Percentiles rank a stretch among this genome's conserved stretches.
phyloP scores from a whole-genome alignment of 1,140 invertebrate species.

The Coboldia fuscipes region DNA sequence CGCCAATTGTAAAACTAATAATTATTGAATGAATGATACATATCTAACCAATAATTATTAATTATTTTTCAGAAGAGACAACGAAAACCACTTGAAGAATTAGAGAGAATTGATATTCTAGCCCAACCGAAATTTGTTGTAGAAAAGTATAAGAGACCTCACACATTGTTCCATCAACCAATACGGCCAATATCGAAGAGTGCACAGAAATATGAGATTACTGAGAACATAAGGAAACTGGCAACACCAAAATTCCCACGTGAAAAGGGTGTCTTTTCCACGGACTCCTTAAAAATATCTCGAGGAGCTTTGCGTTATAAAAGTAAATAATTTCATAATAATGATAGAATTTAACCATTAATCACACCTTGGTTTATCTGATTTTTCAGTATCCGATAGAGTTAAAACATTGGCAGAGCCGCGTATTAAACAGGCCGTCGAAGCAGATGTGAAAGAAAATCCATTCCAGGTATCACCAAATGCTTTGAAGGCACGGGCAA shows the following conservation, averaged over 20 bases:
- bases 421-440: slow-evolving; percentile 8
- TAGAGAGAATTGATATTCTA: neutral
- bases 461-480: slow-evolving; percentile 14
- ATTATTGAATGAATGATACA: neutral
- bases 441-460: slow-evolving; percentile 11
- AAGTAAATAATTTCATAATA: slow-evolving; percentile 7
- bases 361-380: slow-evolving; percentile 1
- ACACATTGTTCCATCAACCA: too few species aligned
- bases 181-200: slow-evolving; percentile 5
- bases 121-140: neutral
- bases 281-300: slow-evolving; percentile 7
- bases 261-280: slow-evolving; percentile 4
- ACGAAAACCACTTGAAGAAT: neutral
- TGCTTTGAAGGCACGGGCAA: slow-evolving; percentile 15
- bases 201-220: slow-evolving; percentile 10
- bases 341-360: neutral
- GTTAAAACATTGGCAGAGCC: slow-evolving; percentile 11
- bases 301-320: slow-evolving; percentile 9
- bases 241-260: slow-evolving; percentile 5
- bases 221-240: slow-evolving; percentile 8
- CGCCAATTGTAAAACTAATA: neutral
- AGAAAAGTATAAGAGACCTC: neutral
- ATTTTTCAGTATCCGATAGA: slow-evolving; percentile 10
- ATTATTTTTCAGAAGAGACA: neutral
- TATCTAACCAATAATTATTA: neutral